Base-by-base conservation (phyloP, 2,113 vertebrate species). In the Pogonocichla stellata region DNA sequence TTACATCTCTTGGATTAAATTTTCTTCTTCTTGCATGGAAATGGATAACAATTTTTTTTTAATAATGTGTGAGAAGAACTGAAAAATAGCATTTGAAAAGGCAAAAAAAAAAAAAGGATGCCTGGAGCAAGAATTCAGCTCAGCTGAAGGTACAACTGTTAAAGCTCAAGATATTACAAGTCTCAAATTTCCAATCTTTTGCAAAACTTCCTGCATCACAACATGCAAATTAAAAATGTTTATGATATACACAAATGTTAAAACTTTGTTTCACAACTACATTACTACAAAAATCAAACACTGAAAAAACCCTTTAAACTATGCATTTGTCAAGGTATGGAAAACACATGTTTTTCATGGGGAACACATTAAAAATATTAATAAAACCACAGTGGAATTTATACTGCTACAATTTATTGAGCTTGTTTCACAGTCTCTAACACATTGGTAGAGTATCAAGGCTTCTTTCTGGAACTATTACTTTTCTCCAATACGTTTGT, bases 341-440 rank as follows among this genome's bases (percentile, higher is more conserved):
- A 96, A 97, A 97, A 98, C 97, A 97, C n/a, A 94, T 98, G 97
- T 96, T 97, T 97, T 93, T 91, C 97, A 96, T 90, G 69, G 73
- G 94, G 89, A 93, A 83, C 86, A 96, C 81, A 94, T 96, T 97
- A 96, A 95, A 97, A 97, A 97, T 96, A 97, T 95, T 97, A 97
- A 97, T 96, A 97, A 98, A 97, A 95, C 93, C 91, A 88, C 92
- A 71, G 80, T 60, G 90, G 92, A 96, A 96, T 96, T 97, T 95
- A 97, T 75, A 97, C 62, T 79, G 82, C 80, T 90, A 36, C 80
- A 93, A 91, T 97, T 97, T 98, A 96, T 93, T 92, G 90, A 70
- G 61, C 75, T 96, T 54, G 24, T 89, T 97, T 92, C 88, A 89
- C 61, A 91, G 95, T 73, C 38, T 31, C 85, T 88, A 93, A 79